Percentiles rank a stretch among this genome's conserved stretches.
These are phyloP conservation scores for Tiaroga cobitis DNA, from an alignment of 2,797 vertebrate genomes.

Conservation along the genomic window DNA sequence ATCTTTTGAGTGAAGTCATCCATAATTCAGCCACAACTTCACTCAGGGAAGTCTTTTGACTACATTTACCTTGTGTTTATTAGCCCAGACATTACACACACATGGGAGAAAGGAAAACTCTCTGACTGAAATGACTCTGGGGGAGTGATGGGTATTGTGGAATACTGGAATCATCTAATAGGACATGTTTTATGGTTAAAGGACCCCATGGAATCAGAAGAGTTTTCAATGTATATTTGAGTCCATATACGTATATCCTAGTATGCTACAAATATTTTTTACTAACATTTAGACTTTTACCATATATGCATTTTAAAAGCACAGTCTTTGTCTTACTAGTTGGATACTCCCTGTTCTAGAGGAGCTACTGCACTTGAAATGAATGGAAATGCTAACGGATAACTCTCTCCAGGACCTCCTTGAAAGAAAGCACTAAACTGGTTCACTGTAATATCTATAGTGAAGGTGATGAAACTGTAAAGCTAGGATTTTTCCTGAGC, in stretches of 20 bases:
- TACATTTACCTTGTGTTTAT: conserved; percentile 64
- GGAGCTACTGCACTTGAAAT: neutral
- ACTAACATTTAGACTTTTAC: neutral
- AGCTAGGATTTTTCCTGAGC: neutral
- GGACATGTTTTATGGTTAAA: conserved; percentile 5
- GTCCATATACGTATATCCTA: neutral
- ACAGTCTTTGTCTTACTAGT: neutral
- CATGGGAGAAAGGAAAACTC: neutral
- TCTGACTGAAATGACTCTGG: neutral
- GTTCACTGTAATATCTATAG: neutral
- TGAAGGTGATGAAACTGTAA: conserved; percentile 15
- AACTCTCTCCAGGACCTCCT: neutral
- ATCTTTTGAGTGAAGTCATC: conserved; percentile 71
- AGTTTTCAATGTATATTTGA: neutral
- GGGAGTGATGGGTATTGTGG: neutral
- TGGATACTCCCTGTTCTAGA: neutral
- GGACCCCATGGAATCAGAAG: neutral
- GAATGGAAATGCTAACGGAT: neutral
- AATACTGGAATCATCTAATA: neutral
- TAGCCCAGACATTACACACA: conserved; percentile 34
- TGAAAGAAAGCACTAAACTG: neutral
- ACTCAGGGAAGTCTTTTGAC: conserved; percentile 63
- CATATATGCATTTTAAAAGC: neutral
- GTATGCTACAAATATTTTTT: neutral
- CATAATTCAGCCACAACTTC: conserved; percentile 60